Evolutionary conservation across 2,888 invertebrate genomes (phyloP), one percentile per base, ranked within the genome.

Genomic region (Netelia inedita): DNA sequence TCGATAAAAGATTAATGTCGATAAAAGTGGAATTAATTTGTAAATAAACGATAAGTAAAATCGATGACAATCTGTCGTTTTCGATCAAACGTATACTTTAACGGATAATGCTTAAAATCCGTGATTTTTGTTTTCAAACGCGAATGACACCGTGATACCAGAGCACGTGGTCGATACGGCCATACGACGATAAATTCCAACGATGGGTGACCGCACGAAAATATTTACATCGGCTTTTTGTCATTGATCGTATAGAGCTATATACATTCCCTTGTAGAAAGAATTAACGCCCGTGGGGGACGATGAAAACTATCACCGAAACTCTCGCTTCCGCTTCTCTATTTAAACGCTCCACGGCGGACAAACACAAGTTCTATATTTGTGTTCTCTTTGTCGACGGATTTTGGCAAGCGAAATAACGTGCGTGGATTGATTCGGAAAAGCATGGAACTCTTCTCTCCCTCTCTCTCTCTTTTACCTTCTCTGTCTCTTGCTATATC

Each of bases 401-500:
- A 85, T 85, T 85, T 84, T 85, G 81, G 84, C 81, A 74, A 78
- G 74, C 61, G 78, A 85, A 81, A 85, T 85, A 85, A 81, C 84
- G 84, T 78, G 84, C 81, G 84, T 85, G 71, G 84, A 85, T 85
- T 85, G 84, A 85, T 85, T 85, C 81, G 75, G 75, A 66, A 79
- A 16, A 19, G 53, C 28, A 23, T 59, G 19, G 43, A 66, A 8
- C 41, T 6, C 19, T 19, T 59, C 16, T 55, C 35, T 63, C 16
- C 61, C 41, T 41, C 43, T 35, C 43, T 19, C 41, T 65, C 21
- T 53, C 53, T 53, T 50, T 46, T 8, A 11, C 46, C 41, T 19
- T 50, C 28, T n/a, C 57, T 57, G n/a, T 72, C 73, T 57, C 57
- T 71, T 41, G 16, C 41, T 59, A 8, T 41, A 41, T 43, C 41